Percentiles rank a stretch among this genome's conserved stretches.
Conservation (phyloP, 92 coral and sea anemone genomes). For the Zoanthus sansibaricus region DNA sequence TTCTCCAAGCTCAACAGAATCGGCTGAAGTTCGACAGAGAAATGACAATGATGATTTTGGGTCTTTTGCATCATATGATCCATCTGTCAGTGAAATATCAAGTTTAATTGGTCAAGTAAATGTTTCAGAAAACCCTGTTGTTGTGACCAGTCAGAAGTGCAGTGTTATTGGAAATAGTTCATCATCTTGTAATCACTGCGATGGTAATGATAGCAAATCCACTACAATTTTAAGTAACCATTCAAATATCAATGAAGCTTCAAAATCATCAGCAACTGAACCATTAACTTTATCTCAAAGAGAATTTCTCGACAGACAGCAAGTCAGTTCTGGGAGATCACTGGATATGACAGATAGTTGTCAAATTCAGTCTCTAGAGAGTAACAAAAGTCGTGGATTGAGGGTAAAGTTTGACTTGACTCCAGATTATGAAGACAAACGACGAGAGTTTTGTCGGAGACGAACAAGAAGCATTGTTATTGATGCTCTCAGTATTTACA, state of each 20-base stretch:
- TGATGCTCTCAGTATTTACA: constrained; percentile 96
- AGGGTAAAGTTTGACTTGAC: constrained; percentile 87
- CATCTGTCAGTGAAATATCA: constrained; percentile 2
- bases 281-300: neutral
- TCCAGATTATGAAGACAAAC: constrained; percentile 84
- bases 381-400: constrained; percentile 37
- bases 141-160: constrained; percentile 70
- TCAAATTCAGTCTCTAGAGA: neutral
- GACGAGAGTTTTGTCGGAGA: constrained; percentile 76
- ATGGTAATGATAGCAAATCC: neutral
- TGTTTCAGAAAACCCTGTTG: constrained; percentile 41
- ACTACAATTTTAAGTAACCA: neutral
- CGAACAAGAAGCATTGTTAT: constrained; percentile 89
- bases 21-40: constrained; percentile 21
- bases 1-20: constrained; percentile 17
- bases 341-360: neutral
- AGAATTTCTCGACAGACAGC: neutral
- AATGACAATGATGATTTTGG: constrained; percentile 72
- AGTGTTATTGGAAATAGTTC: constrained; percentile 40
- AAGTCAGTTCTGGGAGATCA: neutral
- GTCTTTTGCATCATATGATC: constrained; percentile 60
- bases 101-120: neutral
- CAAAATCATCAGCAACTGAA: neutral
- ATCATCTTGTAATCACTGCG: constrained; percentile 25
- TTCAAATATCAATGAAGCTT: neutral